These are phyloP conservation scores for Anolis sagrei DNA, from an alignment of 2,113 vertebrate species.

Conservation along the genomic window DNA sequence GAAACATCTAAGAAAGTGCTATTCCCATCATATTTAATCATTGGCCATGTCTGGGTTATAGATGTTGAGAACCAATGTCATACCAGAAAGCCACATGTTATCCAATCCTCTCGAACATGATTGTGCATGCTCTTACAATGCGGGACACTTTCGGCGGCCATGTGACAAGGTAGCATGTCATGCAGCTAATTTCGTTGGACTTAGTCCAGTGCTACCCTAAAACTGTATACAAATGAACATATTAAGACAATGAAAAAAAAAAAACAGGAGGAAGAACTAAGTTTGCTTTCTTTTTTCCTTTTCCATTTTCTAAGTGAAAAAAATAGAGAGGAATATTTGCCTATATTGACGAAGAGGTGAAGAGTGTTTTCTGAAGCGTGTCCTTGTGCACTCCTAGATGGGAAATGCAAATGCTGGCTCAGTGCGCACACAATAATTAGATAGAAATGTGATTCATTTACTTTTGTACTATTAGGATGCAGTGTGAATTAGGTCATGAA, in stretches of 20 bases:
- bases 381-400: constrained; percentile 42
- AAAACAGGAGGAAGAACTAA: not conserved
- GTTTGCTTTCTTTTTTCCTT: not conserved
- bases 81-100: too few relatives aligned
- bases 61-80: too few relatives aligned
- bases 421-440: not conserved
- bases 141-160: too few relatives aligned
- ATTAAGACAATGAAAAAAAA: not conserved
- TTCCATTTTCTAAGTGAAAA: not conserved
- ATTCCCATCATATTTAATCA: too few relatives aligned
- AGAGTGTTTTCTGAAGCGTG: constrained; percentile 37
- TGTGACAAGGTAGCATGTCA: not conserved
- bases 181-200: not conserved
- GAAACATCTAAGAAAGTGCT: too few relatives aligned
- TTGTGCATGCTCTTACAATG: not conserved
- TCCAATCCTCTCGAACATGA: too few relatives aligned
- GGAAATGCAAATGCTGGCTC: constrained; percentile 39
- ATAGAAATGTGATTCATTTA: constrained; percentile 39
- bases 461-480: constrained; percentile 58
- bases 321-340: constrained; percentile 8
- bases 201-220: not conserved
- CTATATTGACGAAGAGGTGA: constrained; percentile 29
- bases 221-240: not conserved
- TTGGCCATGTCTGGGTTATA: too few relatives aligned
- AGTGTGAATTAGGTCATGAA: constrained; percentile 62